These are phyloP conservation scores for Stichopus horrens DNA, from an alignment of 53 echinoderm and acorn worm species.

Conservation along the genomic window DNA sequence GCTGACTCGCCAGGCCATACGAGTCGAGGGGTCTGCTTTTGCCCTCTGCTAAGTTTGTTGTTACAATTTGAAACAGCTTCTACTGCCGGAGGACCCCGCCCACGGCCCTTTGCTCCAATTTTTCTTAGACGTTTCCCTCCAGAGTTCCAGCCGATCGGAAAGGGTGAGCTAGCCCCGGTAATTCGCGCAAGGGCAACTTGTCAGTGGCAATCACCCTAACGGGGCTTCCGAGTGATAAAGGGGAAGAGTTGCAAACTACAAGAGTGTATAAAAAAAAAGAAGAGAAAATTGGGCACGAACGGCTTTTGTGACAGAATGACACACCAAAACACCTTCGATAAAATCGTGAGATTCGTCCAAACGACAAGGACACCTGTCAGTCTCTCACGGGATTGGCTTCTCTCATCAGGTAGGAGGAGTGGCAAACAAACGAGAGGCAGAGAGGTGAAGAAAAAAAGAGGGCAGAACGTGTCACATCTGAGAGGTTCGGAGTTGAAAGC, in stretches of 20 bases:
- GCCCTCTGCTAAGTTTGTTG: not conserved
- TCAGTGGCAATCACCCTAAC: conserved; percentile 15
- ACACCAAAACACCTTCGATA: no score
- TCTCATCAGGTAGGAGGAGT: conserved; percentile 13
- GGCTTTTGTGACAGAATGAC: no score
- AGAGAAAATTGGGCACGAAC: no score
- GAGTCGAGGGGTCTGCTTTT: not conserved
- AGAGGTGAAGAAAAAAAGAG: not conserved
- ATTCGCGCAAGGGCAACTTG: conserved; percentile 42
- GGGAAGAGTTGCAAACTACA: not conserved
- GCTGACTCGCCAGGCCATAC: not conserved
- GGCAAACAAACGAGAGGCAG: not conserved
- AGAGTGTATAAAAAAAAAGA: no score
- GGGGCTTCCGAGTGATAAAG: not conserved
- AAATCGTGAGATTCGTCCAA: not conserved
- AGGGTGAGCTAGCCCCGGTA: not conserved
- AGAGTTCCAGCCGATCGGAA: not conserved
- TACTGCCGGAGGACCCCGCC: conserved; percentile 17
- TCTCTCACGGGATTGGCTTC: not conserved
- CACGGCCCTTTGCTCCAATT: conserved; percentile 25
- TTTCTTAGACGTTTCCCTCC: not conserved
- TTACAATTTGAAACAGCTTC: conserved; percentile 4
- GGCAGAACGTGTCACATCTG: not conserved
- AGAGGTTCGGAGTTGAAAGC: not conserved
- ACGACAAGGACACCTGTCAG: conserved; percentile 35